These are phyloP conservation scores for Microtus oregoni DNA, from an alignment of 2,113 vertebrate species.

Conservation along the genomic window DNA sequence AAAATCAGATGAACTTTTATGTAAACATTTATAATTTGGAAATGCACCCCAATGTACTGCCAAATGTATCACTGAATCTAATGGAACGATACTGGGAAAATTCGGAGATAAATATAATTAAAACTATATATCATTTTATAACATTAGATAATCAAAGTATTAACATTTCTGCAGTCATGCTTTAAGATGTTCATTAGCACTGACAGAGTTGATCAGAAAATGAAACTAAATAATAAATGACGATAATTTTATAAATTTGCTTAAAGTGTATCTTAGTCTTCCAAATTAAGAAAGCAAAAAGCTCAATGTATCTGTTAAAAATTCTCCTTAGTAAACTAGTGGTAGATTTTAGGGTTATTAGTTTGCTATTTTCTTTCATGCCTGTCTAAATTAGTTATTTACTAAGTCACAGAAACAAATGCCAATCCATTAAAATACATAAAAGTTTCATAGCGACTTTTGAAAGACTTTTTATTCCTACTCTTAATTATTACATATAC, in stretches of 20 bases:
- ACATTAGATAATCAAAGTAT: slow-evolving; percentile 47
- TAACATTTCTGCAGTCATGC: background rate
- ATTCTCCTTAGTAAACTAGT: background rate
- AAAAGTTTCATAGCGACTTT: background rate
- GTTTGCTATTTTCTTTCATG: background rate
- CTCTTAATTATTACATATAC: background rate
- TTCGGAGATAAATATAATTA: background rate
- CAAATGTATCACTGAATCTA: background rate
- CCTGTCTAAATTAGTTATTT: background rate
- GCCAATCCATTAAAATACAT: background rate
- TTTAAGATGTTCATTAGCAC: slow-evolving; percentile 53
- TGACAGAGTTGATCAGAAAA: slow-evolving; percentile 16
- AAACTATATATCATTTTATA: slow-evolving; percentile 47
- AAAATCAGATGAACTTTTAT: background rate
- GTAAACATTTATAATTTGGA: slow-evolving; percentile 55
- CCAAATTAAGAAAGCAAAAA: slow-evolving; percentile 35
- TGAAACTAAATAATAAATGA: slow-evolving; percentile 44
- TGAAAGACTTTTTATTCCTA: background rate
- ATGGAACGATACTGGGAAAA: slow-evolving; percentile 28
- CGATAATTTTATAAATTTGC: slow-evolving; percentile 48
- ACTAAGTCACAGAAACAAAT: background rate
- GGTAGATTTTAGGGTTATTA: background rate
- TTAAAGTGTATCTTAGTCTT: background rate
- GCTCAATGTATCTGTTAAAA: background rate
- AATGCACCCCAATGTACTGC: background rate